Conservation (phyloP, 2,113 vertebrate species). For the Ictidomys tridecemlineatus region DNA sequence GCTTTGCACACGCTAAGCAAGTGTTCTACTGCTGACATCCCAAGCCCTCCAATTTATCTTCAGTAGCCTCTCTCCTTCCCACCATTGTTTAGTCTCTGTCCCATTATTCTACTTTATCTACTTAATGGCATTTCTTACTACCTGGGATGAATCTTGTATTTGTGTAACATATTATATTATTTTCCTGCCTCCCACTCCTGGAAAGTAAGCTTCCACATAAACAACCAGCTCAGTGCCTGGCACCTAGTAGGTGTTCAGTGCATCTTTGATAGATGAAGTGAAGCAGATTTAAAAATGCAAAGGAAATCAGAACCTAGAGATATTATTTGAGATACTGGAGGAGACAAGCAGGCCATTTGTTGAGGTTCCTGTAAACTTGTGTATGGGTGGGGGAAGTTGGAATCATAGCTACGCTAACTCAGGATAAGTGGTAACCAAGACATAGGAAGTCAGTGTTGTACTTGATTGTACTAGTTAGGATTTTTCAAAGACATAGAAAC, state of each 20-base stretch:
- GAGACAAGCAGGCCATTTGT: neutral
- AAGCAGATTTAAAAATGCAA: constrained; percentile 13
- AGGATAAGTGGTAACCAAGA: neutral
- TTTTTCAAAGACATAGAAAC: neutral
- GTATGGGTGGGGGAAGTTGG: fast-evolving
- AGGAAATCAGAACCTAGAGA: neutral
- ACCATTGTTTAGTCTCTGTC: neutral
- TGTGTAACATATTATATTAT: neutral
- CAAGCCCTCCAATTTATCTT: neutral
- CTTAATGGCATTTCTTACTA: neutral
- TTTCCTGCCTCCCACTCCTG: neutral
- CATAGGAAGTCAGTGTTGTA: neutral
- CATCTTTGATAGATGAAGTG: neutral
- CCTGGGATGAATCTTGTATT: neutral
- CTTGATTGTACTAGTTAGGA: neutral
- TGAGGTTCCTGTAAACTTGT: neutral
- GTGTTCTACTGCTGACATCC: too few species aligned
- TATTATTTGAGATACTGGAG: neutral
- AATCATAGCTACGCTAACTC: neutral
- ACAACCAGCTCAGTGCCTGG: neutral
- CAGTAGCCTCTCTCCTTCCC: neutral
- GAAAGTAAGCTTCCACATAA: neutral
- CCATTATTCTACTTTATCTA: neutral
- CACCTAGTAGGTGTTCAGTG: neutral
- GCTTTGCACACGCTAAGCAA: too few species aligned